Conservation (phyloP, 2,797 vertebrate species). For the Limnodromus scolopaceus region DNA sequence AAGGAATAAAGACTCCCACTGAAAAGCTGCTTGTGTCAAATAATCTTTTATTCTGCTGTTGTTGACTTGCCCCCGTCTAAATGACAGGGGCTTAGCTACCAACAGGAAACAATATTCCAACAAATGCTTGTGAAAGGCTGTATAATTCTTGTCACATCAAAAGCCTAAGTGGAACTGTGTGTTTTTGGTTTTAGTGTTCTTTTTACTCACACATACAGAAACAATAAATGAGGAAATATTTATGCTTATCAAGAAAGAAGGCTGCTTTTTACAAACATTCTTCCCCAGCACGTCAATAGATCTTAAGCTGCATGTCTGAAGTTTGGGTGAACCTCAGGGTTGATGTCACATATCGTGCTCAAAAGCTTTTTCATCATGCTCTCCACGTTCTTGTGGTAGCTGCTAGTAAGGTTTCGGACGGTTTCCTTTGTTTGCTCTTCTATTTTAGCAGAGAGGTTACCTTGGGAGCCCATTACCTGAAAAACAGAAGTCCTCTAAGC, state of each 20-base stretch:
- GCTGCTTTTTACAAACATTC: neutral
- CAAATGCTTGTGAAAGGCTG: neutral
- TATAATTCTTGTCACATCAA: neutral
- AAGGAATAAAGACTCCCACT: conserved; percentile 34
- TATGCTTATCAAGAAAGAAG: neutral
- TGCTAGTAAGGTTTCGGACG: conserved; percentile 59
- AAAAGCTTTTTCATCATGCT: conserved; percentile 68
- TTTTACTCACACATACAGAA: neutral
- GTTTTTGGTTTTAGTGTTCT: conserved; percentile 1
- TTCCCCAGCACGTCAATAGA: neutral
- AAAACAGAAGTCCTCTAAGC: conserved; percentile 48
- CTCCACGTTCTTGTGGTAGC: conserved; percentile 69
- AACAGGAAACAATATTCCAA: neutral
- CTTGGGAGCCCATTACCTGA: conserved; percentile 82
- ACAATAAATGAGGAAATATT: neutral
- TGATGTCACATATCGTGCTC: conserved; percentile 70
- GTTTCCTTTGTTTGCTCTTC: conserved; percentile 74
- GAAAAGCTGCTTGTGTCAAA: conserved; percentile 54
- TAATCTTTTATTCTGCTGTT: conserved; percentile 33
- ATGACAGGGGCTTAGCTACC: neutral
- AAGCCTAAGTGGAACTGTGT: neutral
- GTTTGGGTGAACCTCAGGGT: conserved; percentile 77
- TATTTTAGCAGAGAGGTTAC: conserved; percentile 75
- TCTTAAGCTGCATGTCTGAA: conserved; percentile 60
- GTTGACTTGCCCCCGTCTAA: neutral